Percentiles rank a stretch among this genome's conserved stretches.
These are phyloP conservation scores for Sclerodermus sp. DNA, from an alignment of 2,888 invertebrate genomes.

Conservation along the genomic window DNA sequence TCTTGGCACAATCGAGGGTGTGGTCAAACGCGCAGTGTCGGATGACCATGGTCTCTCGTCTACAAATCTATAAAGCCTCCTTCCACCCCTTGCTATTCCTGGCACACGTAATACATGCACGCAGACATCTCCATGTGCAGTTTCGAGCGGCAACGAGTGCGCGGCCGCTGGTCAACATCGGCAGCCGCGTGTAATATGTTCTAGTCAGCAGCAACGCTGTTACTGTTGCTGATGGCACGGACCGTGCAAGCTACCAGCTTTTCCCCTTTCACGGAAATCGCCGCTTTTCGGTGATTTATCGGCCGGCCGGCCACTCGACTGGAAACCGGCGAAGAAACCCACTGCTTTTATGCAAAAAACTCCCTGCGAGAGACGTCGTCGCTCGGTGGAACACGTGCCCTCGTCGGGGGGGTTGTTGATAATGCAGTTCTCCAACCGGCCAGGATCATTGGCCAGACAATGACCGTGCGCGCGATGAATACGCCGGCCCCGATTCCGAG, in stretches of 20 bases:
- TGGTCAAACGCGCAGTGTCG: conserved; percentile 54
- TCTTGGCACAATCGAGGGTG: conserved; percentile 54
- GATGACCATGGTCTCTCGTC: conserved; percentile 45
- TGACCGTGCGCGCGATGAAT: no score
- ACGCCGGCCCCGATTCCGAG: no score
- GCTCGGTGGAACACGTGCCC: no score
- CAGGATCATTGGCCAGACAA: no score
- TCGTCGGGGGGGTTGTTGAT: no score
- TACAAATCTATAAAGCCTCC: conserved; percentile 46
- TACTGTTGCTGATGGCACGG: conserved; percentile 10
- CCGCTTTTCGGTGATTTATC: conserved; percentile 42
- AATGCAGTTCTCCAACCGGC: no score
- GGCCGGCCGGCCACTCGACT: conserved; percentile 15
- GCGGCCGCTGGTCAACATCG: conserved; percentile 43
- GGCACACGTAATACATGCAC: background rate
- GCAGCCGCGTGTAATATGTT: conserved; percentile 45
- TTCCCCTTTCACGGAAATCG: conserved; percentile 40
- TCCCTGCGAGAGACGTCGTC: no score
- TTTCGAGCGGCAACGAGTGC: conserved; percentile 36
- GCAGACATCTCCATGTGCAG: conserved; percentile 13
- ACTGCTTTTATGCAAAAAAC: no score
- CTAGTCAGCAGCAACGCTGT: conserved; percentile 48
- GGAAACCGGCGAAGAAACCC: conserved; percentile 10
- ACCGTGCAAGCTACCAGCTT: conserved; percentile 18
- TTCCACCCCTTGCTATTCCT: conserved; percentile 12